These are phyloP conservation scores for Danaus chrysippus DNA, from an alignment of 2,888 invertebrate genomes.

Conservation along the genomic window DNA sequence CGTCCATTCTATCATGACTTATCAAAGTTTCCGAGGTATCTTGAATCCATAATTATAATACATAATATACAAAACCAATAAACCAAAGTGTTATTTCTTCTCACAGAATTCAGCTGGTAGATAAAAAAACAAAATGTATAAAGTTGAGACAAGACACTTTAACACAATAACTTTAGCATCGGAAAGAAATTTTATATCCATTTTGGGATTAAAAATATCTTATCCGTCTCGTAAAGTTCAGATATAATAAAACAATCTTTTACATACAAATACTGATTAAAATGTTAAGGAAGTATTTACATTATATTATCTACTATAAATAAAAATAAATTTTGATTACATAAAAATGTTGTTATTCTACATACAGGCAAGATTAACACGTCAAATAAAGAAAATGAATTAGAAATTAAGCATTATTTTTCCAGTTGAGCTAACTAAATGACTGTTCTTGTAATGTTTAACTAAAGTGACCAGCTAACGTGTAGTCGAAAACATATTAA, in stretches of 20 bases:
- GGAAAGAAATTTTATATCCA: constrained; percentile 5
- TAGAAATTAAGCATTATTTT: no score
- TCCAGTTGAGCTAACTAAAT: no score
- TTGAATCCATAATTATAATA: not conserved
- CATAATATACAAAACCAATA: constrained; percentile 3
- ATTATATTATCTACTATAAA: no score
- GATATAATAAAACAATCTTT: no score
- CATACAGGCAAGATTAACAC: no score
- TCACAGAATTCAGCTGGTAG: not conserved
- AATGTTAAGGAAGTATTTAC: no score
- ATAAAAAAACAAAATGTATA: constrained; percentile 2
- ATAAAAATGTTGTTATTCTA: no score
- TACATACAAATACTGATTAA: no score
- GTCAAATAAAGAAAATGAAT: no score
- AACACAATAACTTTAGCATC: constrained; percentile 6
- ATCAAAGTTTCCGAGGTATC: constrained; percentile 20
- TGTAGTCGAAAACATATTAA: not conserved
- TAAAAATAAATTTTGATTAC: no score
- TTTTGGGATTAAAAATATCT: constrained; percentile 5
- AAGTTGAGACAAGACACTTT: constrained; percentile 11
- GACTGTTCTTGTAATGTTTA: no score
- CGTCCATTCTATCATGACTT: constrained; percentile 30
- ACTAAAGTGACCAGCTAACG: not conserved
- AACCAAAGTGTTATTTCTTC: constrained; percentile 1
- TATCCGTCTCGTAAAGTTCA: not conserved